Percentiles rank a stretch among this genome's conserved stretches.
phyloP scores from a whole-genome alignment of 1,140 invertebrate species.

The Drosophila eugracilis region DNA sequence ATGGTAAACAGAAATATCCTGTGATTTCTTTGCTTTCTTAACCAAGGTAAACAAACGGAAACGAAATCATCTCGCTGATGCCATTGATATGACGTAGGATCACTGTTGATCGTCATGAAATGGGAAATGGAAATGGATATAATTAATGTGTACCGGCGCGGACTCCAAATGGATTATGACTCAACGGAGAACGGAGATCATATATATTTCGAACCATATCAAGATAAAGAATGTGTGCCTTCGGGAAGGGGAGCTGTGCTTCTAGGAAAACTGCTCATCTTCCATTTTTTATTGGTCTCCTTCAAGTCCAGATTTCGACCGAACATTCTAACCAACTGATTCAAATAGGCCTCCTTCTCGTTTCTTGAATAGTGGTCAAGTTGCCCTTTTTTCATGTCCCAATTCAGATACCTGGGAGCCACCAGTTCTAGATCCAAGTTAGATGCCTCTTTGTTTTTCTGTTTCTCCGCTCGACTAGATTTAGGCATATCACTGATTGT shows the following conservation, averaged over 20 bases:
- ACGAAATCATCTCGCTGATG: slow-evolving; percentile 45
- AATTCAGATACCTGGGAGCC: slow-evolving; percentile 53
- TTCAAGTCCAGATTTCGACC: slow-evolving; percentile 14
- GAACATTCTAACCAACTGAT: slow-evolving; percentile 44
- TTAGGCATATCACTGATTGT: slow-evolving; percentile 5
- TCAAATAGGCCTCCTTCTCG: slow-evolving; percentile 51
- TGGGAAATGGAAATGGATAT: neutral
- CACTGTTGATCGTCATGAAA: slow-evolving; percentile 5
- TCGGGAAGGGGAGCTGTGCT: neutral
- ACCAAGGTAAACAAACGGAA: slow-evolving; percentile 44
- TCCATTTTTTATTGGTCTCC: slow-evolving; percentile 1
- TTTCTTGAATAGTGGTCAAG: slow-evolving; percentile 27
- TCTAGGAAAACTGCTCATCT: neutral
- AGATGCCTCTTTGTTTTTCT: neutral
- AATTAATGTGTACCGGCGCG: slow-evolving; percentile 4
- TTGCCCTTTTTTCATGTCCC: slow-evolving; percentile 35
- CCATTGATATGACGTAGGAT: slow-evolving; percentile 54
- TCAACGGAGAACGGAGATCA: slow-evolving; percentile 22
- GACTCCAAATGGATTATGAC: slow-evolving; percentile 25
- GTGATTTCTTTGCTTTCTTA: slow-evolving; percentile 20
- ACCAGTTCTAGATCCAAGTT: slow-evolving; percentile 6
- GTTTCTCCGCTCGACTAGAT: slow-evolving; percentile 17
- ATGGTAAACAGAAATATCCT: slow-evolving; percentile 46
- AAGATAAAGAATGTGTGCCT: neutral
- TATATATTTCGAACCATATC: neutral